phyloP scores from a whole-genome alignment of 2,113 vertebrate species.

The Asarcornis scutulata region DNA sequence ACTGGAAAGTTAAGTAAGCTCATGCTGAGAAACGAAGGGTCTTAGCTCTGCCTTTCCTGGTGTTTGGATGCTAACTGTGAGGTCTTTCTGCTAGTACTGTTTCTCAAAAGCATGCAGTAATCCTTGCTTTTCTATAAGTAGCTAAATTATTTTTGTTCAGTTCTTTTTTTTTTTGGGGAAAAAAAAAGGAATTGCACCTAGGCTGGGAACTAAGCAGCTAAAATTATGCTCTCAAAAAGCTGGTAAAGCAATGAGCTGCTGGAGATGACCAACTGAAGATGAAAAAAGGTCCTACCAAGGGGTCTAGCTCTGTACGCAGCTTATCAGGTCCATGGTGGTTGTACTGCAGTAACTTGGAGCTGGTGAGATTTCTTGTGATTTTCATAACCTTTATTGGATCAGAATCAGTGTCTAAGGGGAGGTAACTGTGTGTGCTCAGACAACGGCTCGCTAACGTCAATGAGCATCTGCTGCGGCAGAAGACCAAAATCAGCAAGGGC shows the following conservation, averaged over 20 bases:
- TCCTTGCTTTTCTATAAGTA: not conserved
- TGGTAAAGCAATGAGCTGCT: not conserved
- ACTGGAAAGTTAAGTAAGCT: not conserved
- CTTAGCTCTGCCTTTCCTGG: not conserved
- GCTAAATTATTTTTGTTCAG: not conserved
- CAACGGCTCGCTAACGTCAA: not conserved
- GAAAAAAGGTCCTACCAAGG: not conserved
- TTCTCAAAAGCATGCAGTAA: not conserved
- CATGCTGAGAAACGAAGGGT: not conserved
- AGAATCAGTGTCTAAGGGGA: not conserved
- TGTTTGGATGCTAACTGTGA: not conserved
- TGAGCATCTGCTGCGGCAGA: not conserved
- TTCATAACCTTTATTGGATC: not conserved
- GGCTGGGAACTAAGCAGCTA: not conserved
- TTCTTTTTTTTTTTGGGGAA: rapidly evolving
- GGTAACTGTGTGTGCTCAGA: not conserved
- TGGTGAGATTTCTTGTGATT: not conserved
- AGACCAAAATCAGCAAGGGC: not conserved
- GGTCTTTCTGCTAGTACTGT: rapidly evolving
- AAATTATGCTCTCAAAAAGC: not conserved
- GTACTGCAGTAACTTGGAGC: not conserved
- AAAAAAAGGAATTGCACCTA: not conserved
- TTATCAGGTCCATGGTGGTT: not conserved
- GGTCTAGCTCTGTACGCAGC: not conserved
- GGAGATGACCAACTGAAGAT: not conserved